Conservation (phyloP, 1,140 invertebrate genomes). For the Sitobion miscanthi region DNA sequence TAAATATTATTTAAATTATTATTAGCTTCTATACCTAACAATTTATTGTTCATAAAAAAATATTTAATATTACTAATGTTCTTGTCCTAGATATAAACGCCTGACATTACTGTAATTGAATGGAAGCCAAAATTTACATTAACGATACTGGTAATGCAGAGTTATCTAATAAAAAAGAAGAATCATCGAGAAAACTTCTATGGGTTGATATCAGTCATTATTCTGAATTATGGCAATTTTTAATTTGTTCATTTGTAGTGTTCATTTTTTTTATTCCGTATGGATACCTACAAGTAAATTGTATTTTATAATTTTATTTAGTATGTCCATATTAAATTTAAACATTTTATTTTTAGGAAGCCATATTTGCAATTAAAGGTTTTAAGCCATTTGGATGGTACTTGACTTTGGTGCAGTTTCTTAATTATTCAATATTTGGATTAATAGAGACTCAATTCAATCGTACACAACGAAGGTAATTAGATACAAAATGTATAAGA, state of each 20-base stretch:
- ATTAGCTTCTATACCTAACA: neutral
- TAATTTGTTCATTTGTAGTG: slow-evolving; percentile 77
- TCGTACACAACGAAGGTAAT: slow-evolving; percentile 73
- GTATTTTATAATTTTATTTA: slow-evolving; percentile 35
- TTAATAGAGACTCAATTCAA: slow-evolving; percentile 75
- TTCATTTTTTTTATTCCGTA: slow-evolving; percentile 90
- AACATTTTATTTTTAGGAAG: slow-evolving; percentile 69
- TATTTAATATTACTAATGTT: neutral
- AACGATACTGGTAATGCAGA: slow-evolving; percentile 21
- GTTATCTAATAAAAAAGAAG: slow-evolving; percentile 25
- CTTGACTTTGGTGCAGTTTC: slow-evolving; percentile 90
- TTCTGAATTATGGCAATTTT: slow-evolving; percentile 75
- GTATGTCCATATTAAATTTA: slow-evolving; percentile 25
- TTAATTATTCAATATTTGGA: slow-evolving; percentile 83
- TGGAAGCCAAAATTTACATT: slow-evolving; percentile 45
- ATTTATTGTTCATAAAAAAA: neutral
- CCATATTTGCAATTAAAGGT: slow-evolving; percentile 88
- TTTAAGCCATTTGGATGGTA: slow-evolving; percentile 92
- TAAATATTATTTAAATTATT: neutral
- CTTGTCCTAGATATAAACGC: neutral
- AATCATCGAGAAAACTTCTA: slow-evolving; percentile 64
- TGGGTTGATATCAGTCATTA: slow-evolving; percentile 77
- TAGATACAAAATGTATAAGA: neutral
- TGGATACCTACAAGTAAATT: slow-evolving; percentile 81
- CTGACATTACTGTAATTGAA: neutral